Base-by-base conservation (phyloP, 2,888 invertebrate genomes). In the Stratiomys singularior region DNA sequence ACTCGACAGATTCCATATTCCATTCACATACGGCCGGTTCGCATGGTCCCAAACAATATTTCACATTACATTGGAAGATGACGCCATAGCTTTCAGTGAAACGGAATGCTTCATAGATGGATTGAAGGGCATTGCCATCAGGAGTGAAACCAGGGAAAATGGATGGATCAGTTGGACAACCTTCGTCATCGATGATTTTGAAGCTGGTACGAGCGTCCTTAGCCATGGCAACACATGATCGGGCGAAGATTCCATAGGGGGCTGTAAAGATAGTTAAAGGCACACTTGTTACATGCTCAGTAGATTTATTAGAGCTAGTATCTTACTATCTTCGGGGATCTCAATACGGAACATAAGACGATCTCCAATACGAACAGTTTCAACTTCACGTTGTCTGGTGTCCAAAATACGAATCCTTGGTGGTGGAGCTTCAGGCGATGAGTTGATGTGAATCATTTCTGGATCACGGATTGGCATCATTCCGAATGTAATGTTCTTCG, bases 401-500 rank as follows among this genome's bases (percentile, higher is more conserved):
- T 97, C 96, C 88, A 97, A 89, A 84, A 97, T 97, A 81, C 96
- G 93, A 84, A 97, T 97, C 84, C 96, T 94, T 84, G 97, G 97
- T 81, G 97, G 94, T 64, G 97, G 97, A 27, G 97, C 97, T 88
- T 96, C 96, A 0, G 97, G 97, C 21, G 97, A 96, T 46, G 96
- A 96, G 30, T 96, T 97, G 86, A 97, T 96, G 85, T 96, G 96
- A 85, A 97, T 96, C 94, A 96, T 97, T 88, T 97, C 97, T 79
- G 96, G 96, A 88, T 97, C 97, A 86, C 94, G 93, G 88, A 97
- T 96, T 81, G 97, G 97, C 93, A 96, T 96, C 96, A 97, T 96
- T 89, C 97, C 97, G 89, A 97, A 97, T 46, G 97, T 96, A 83
- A 97, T 96, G 88, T 97, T 97, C 90, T 96, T 96, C 23, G 97